Evolutionary conservation across 2,113 vertebrate genomes (phyloP).

Genomic region (Sinocyclocheilus rhinocerous): DNA sequence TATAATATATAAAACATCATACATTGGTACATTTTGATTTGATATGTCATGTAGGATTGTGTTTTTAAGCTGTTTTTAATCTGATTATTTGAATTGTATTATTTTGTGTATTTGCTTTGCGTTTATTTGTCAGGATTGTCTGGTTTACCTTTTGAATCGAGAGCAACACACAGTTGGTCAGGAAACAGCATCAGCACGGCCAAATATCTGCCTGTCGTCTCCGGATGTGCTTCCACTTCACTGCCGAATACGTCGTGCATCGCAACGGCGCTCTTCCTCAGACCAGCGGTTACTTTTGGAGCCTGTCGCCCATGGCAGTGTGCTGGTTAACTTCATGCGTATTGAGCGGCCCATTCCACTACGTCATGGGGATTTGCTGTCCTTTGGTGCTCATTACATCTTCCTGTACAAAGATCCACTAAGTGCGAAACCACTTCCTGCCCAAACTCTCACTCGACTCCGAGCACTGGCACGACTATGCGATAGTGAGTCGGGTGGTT

Average conservation of each 20-base stretch:
- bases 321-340: slow-evolving; percentile 85
- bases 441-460: slow-evolving; percentile 83
- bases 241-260: slow-evolving; percentile 76
- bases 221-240: slow-evolving; percentile 93
- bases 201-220: slow-evolving; percentile 92
- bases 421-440: slow-evolving; percentile 82
- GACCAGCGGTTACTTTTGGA: slow-evolving; percentile 65
- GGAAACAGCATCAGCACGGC: slow-evolving; percentile 88
- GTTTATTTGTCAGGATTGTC: slow-evolving; percentile 82
- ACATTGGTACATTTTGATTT: background rate
- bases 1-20: no score
- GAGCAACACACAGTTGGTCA: slow-evolving; percentile 93
- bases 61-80: background rate
- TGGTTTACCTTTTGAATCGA: slow-evolving; percentile 90
- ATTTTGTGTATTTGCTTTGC: background rate
- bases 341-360: slow-evolving; percentile 81
- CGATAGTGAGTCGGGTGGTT: slow-evolving; percentile 54
- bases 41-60: background rate
- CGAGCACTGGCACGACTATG: slow-evolving; percentile 72
- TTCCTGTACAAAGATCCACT: slow-evolving; percentile 92
- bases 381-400: slow-evolving; percentile 91
- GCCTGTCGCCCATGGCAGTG: slow-evolving; percentile 79
- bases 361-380: slow-evolving; percentile 90
- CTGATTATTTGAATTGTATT: no score
- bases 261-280: slow-evolving; percentile 43